These are phyloP conservation scores for Calidris pugnax DNA, from an alignment of 2,113 vertebrate species.

Conservation along the genomic window DNA sequence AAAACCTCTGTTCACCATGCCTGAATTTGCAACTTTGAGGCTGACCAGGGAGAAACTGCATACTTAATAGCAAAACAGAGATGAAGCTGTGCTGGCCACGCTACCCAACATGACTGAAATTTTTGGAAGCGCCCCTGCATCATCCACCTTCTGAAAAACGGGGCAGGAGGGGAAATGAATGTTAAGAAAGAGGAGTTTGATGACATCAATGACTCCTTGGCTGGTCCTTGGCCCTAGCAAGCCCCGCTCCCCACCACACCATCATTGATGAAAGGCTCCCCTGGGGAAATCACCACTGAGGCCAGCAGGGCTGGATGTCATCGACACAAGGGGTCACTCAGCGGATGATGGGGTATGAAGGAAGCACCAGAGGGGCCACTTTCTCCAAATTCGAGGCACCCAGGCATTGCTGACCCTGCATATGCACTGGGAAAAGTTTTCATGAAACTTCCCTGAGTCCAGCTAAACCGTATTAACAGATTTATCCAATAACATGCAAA, in stretches of 20 bases:
- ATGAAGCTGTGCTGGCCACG: not conserved
- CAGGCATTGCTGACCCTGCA: not conserved
- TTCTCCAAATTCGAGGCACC: not conserved
- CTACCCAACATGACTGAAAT: rapidly evolving
- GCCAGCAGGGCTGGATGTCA: not conserved
- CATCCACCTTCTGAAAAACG: rapidly evolving
- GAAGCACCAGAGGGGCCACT: not conserved
- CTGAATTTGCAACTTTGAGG: not conserved
- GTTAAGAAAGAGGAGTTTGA: not conserved
- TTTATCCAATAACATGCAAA: slow-evolving; percentile 69
- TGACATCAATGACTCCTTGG: not conserved
- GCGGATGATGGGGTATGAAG: rapidly evolving
- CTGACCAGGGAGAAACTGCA: not conserved
- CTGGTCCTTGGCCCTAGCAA: not conserved
- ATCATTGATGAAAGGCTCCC: not conserved
- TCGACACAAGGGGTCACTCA: not conserved
- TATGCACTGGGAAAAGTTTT: not conserved
- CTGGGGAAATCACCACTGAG: rapidly evolving
- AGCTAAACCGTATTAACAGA: slow-evolving; percentile 62
- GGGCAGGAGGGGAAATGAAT: rapidly evolving
- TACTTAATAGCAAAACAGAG: not conserved
- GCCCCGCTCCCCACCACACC: not conserved
- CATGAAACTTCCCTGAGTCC: slow-evolving; percentile 37
- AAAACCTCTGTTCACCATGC: not conserved
- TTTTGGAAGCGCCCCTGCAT: not conserved